Conservation (phyloP, 2,888 invertebrate genomes). For the Ormyrus rosae region DNA sequence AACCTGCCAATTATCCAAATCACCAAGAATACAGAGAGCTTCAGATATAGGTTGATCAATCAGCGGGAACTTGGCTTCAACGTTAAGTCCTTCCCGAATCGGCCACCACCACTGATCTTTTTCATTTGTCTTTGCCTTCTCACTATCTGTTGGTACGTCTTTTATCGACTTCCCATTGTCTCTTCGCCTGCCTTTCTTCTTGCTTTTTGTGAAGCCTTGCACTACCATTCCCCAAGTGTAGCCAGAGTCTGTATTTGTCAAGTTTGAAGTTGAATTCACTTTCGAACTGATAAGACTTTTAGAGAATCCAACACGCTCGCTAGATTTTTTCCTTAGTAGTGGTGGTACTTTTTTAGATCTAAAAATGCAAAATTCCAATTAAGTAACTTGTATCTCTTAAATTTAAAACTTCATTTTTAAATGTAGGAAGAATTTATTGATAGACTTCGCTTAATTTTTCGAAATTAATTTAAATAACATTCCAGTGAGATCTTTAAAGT, state of each 20-base stretch:
- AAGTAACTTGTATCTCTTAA: no score
- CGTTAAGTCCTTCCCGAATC: conserved; percentile 69
- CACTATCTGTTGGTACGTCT: conserved; percentile 21
- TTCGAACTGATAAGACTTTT: conserved; percentile 64
- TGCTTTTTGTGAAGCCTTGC: conserved; percentile 78
- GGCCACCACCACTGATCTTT: conserved; percentile 65
- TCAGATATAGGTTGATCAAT: conserved; percentile 86
- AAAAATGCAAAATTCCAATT: conserved; percentile 33
- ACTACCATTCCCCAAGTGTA: conserved; percentile 80
- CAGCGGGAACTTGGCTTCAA: conserved; percentile 69
- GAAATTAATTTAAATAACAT: no score
- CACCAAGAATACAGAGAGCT: conserved; percentile 89
- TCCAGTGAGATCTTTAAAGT: background rate
- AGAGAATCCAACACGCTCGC: conserved; percentile 67
- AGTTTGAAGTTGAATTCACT: background rate
- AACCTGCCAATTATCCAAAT: conserved; percentile 86
- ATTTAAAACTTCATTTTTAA: no score
- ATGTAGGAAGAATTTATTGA: no score
- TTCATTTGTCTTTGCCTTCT: conserved; percentile 50
- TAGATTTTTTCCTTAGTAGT: conserved; percentile 53
- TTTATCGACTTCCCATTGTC: background rate
- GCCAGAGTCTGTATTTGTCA: conserved; percentile 52
- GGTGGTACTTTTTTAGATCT: conserved; percentile 64
- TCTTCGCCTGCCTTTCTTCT: conserved; percentile 59
- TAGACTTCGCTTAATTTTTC: no score